Base-by-base conservation (phyloP, 2,797 vertebrate species). In the Lophius americanus region DNA sequence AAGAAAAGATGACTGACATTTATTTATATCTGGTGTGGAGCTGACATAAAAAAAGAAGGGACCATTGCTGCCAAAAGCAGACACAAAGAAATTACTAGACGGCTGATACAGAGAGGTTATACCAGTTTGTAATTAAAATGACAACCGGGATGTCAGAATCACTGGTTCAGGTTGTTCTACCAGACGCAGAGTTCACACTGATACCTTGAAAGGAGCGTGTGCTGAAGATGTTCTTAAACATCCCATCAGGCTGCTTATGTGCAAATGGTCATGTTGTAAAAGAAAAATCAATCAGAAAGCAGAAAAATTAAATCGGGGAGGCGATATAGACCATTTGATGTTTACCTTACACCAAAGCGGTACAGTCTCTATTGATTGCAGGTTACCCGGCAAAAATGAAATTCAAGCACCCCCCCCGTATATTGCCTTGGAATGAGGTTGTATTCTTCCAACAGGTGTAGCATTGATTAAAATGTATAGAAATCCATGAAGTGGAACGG, bases 21-120 rank as follows among this genome's bases (percentile, higher is more conserved):
- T 59, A 76, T 80, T 81, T 75, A 73, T 66, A 74, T 71, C n/a
- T 42, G 42, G 8, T 48, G 57, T 33, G 48, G 59, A 68, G 60
- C 9, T 8, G 35, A 52, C 35, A 63, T n/a, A 50, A 56, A 70
- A 71, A 53, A 46, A 38, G 12, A 53, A 46, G 36, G 12, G 44
- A 23, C 11, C 3, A 10, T 6, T 23, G 8, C 37, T 39, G 23
- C 33, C 7, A 48, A 54, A 49, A 72, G 13, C 7, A 23, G 14
- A 9, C 48, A 42, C 12, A 58, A 64, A 61, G 47, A 54, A 36
- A 61, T 70, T 55, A 60, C 5, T 7, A 58, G 39, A 38, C 51
- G 57, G 64, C 3, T n/a, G 51, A 61, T 12, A n/a, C 13, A 55
- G 44, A 49, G 4, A 43, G n/a, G 60, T 43, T 9, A 7, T 32